phyloP scores from a whole-genome alignment of 2,888 invertebrate genomes.

The Drosophila formosana region DNA sequence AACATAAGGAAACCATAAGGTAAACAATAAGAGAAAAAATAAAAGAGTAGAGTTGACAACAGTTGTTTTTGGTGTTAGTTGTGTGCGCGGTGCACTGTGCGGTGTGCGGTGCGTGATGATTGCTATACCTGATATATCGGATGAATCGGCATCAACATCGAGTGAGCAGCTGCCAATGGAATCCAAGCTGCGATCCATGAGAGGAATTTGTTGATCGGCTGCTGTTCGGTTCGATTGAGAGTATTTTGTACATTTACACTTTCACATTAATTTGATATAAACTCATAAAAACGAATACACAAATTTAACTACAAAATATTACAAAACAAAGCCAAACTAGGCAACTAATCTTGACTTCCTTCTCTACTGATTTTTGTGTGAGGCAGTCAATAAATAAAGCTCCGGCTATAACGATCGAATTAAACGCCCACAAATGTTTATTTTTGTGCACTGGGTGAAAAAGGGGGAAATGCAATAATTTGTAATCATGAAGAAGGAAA shows the following conservation, averaged over 20 bases:
- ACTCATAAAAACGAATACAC: constrained; percentile 6
- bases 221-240: constrained; percentile 31
- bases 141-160: constrained; percentile 91
- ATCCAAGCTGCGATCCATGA: constrained; percentile 92
- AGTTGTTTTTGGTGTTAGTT: constrained; percentile 39
- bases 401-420: constrained; percentile 34
- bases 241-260: constrained; percentile 29
- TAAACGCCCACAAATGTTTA: constrained; percentile 37
- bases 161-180: constrained; percentile 95
- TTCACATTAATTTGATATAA: constrained; percentile 31
- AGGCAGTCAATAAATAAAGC: constrained; percentile 21
- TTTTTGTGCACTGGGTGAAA: constrained; percentile 57
- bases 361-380: background rate
- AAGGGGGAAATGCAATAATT: constrained; percentile 58
- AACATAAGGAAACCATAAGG: constrained; percentile 15
- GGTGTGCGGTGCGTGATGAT: constrained; percentile 7
- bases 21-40: constrained; percentile 4
- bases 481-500: constrained; percentile 39
- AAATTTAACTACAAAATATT: background rate
- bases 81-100: constrained; percentile 15
- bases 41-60: constrained; percentile 20
- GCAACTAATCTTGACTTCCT: constrained; percentile 12
- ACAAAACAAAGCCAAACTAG: constrained; percentile 2
- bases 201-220: constrained; percentile 72
- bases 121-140: constrained; percentile 89